Base-by-base conservation (phyloP, 2,888 invertebrate species). In the Troides aeacus region DNA sequence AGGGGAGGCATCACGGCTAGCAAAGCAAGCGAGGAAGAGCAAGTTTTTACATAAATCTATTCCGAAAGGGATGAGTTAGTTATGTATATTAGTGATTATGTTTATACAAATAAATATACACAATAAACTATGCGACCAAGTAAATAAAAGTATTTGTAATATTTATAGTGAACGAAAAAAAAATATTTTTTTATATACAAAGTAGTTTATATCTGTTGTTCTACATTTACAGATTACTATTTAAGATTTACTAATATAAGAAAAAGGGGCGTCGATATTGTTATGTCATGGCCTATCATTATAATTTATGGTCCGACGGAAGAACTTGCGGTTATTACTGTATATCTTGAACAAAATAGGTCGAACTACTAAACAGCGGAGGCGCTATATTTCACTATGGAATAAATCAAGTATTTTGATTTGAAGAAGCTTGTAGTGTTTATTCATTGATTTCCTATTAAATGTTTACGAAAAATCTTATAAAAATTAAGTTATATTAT, bases 321-420 rank as follows among this genome's bases (percentile, higher is more conserved):
- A 56, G 53, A 64, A 64, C 56, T 56, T 64, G 56, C 4, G 53
- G 30, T 53, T 53, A 64, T 18, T 50, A 24, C 24, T 24, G 53
- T 50, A 50, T 46, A 30, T 23, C 36, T 53, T n/a, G 53, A 53
- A n/a, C 56, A 30, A 64, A 64, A 7, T 64, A 36, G 64, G 64
- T 64, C 64, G 56, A 56, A 64, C 30, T 64, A 18, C 64, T 64
- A 56, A 64, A 24, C 23, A 56, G 23, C 23, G 63, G 56, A 30
- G 64, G 21, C 53, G 64, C 24, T 56, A 10, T 56, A 24, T 23
- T 58, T 63, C 53, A 5, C 21, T 62, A 23, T 62, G n/a, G 23
- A 58, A 58, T 23, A 6, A 58, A 58, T 58, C 12, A 24, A 53
- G n/a, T 53, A 53, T 53, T 53, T 1, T n/a, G 18, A n/a, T 7